These are phyloP conservation scores for Corydoras sp. DNA, from an alignment of 2,113 vertebrate species.

Conservation along the genomic window DNA sequence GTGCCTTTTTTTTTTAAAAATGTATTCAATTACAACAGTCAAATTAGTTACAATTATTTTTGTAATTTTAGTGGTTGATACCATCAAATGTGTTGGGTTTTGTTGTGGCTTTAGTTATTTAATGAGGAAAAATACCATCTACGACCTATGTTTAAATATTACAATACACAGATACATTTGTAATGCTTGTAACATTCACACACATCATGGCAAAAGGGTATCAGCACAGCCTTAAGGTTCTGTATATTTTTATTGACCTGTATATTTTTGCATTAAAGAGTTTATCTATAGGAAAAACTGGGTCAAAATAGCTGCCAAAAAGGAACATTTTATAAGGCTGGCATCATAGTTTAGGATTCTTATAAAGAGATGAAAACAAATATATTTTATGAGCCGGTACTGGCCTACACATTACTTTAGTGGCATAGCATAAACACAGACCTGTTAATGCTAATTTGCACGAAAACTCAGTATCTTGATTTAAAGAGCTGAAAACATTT, in stretches of 20 bases:
- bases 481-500: conserved; percentile 3
- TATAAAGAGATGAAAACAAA: conserved; percentile 58
- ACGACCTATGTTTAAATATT: neutral
- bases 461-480: conserved; percentile 9
- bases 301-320: conserved; percentile 42
- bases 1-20: neutral
- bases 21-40: conserved; percentile 3
- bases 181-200: neutral
- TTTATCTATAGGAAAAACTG: conserved; percentile 38
- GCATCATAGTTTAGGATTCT: conserved; percentile 48
- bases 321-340: conserved; percentile 46
- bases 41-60: conserved; percentile 20
- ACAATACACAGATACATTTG: conserved; percentile 12
- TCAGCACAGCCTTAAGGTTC: conserved; percentile 34
- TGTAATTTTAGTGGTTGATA: neutral
- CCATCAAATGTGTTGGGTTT: conserved; percentile 11
- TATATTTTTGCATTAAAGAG: conserved; percentile 36
- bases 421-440: conserved; percentile 32
- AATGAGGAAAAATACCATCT: neutral
- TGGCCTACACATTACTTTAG: conserved; percentile 32
- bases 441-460: conserved; percentile 39
- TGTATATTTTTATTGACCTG: conserved; percentile 30
- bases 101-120: conserved; percentile 9
- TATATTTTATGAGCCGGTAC: conserved; percentile 34
- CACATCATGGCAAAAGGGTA: conserved; percentile 35